Evolutionary conservation across 2,113 vertebrate species (phyloP), one percentile per base, ranked within the genome.

Genomic region (Pseudopodoces humilis): DNA sequence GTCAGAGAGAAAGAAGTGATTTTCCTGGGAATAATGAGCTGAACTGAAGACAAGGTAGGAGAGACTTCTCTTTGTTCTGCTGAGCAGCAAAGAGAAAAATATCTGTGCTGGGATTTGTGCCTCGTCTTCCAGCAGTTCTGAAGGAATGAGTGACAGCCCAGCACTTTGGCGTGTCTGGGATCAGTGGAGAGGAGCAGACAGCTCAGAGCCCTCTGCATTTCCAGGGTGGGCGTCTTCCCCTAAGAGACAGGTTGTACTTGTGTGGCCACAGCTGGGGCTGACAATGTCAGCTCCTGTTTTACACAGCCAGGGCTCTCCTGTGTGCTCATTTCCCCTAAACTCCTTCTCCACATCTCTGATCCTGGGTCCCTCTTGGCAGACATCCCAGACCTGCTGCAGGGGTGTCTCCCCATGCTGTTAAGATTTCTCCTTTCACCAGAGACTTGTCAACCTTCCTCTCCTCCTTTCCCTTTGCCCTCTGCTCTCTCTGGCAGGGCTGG

Each of bases 41-140:
- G 53, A 88, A 30, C 55, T 39, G 80, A 81, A 90, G 95, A 76
- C 79, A 83, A 94, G 86, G 95, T 75, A 79, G 89, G 84, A 94
- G 94, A 75, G 86, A 91, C 70, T 89, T 81, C 88, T 79, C 91
- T 96, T 96, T 96, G 88, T 94, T 97, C 95, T 93, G 76, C 86
- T 89, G 88, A 89, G 63, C 65, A 84, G 91, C 89, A 95, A 82
- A 94, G 35, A 82, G 83, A 83, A 67, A 86, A 90, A 94, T 28
- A 52, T 67, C 86, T 71, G 77, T 24, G 20, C 35, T 76, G 94
- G 81, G 91, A 41, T 84, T 82, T 84, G 53, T 60, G 89, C 82
- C 82, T 94, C 1, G 0, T 84, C 49, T 79, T 37, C 27, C 86
- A 80, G 88, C 76, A 47, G 11, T 50, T 74, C 60, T 43, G 37